Base-by-base conservation (phyloP, 2,888 invertebrate genomes). In the Drosophila phalerata region DNA sequence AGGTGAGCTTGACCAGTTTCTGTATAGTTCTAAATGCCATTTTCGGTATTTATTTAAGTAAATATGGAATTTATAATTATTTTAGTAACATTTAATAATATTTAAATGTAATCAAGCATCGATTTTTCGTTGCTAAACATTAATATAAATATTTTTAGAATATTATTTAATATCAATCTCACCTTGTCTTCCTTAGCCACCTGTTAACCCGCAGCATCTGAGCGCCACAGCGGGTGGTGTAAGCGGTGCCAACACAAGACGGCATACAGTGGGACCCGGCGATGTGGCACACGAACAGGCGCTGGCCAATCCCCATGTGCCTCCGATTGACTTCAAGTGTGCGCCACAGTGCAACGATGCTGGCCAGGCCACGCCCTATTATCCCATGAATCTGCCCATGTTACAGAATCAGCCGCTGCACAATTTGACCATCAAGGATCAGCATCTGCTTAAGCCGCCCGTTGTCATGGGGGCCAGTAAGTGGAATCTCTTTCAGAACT, bases 261-360 rank as follows among this genome's bases (percentile, higher is more conserved):
- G 98, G 19, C 98, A 98, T 92, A 98, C 98, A 0, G 98, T 98
- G 1, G 98, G 98, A 0, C 97, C 97, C 0, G 98, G 98, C 3
- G 97, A 98, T 93, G 96, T 97, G 34, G 94, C 96, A 0, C 97
- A 97, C 89, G 96, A 97, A 79, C 97, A 96, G 93, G 96, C 94
- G n/a, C 93, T 95, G 80, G 85, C 88, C 49, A 94, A 92, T 91
- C 91, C 92, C 0, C 83, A 91, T 73, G 91, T 91, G 52, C 85
- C 90, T 67, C 91, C 93, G 34, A 91, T 93, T 17, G 90, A 92
- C 68, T 93, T 92, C 66, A 93, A 92, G 82, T 91, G 89, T 48
- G 78, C 86, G 40, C 86, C 90, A 6, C 91, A 91, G 43, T 85
- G 73, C 61, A 81, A 73, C 28, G 75, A 89, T 56, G 68, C 77